Evolutionary conservation across 2,797 vertebrate species (phyloP), one percentile per base, ranked within the genome.

Genomic region (Pseudochirops corinnae): DNA sequence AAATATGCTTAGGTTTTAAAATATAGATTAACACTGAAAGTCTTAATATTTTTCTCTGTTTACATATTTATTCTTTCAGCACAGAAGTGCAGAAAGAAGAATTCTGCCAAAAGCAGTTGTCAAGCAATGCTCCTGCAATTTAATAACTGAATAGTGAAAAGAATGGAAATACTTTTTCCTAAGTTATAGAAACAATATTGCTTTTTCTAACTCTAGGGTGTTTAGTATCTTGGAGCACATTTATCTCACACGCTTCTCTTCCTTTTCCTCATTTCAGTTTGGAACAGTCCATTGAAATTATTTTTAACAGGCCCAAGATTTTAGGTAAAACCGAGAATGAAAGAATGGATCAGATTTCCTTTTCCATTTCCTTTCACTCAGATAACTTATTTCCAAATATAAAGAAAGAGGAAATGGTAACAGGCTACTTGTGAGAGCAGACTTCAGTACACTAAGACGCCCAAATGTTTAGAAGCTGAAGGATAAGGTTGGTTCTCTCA

Each of bases 21-120:
- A 98, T 98, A 98, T 97, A 98, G 98, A 99, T 99, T 98, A 98
- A 97, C 97, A 90, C 90, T 98, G 98, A 98, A 98, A 98, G 96
- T 98, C 98, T 98, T 98, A 98, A 98, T 99, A 98, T 98, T 98
- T 98, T 98, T 98, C 95, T 98, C 97, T 98, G 95, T 98, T 98
- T 98, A 98, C 97, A 96, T 98, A 98, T 97, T 97, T 98, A 97
- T 97, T 98, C 95, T 96, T 98, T 97, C 96, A 97, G 96, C 97
- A 97, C 87, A 46, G 95, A 97, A 97, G 97, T 98, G 95, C 98
- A 98, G 98, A 98, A 97, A 98, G 97, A 28, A 91, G 55, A 95
- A 96, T 98, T 98, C 98, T 98, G 97, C 98, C 95, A 94, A 98
- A 98, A 98, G 98, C 97, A 97, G 96, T 98, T 98, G 94, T 97